A percentile compares a stretch with the other conserved stretches of the same genome.
phyloP scores from a whole-genome alignment of 2,888 invertebrate species.

The Idaea aversata region DNA sequence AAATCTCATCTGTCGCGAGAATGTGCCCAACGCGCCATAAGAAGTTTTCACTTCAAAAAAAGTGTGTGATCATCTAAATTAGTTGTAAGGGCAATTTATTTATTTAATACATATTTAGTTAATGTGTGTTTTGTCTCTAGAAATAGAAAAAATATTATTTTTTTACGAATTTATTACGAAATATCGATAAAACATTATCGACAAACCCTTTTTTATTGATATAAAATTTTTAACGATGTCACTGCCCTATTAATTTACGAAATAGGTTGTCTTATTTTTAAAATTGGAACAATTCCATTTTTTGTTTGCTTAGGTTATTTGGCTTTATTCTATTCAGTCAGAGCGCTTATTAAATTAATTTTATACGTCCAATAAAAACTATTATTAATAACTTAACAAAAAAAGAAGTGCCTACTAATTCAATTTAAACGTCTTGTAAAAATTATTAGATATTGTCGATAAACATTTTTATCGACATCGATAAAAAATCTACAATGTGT shows the following conservation, averaged over 20 bases:
- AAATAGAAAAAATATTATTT: too few relatives aligned
- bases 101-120: too few relatives aligned
- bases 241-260: neutral
- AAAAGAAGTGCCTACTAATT: too few relatives aligned
- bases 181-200: neutral
- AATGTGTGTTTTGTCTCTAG: too few relatives aligned
- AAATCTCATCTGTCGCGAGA: too few relatives aligned
- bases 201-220: neutral
- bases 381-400: neutral
- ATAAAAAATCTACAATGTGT: neutral
- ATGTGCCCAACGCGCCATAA: too few relatives aligned
- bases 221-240: neutral
- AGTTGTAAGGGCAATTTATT: too few relatives aligned
- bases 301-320: neutral
- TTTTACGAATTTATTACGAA: neutral
- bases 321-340: neutral
- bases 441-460: neutral
- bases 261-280: slow-evolving; percentile 17
- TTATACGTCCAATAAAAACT: neutral
- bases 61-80: too few relatives aligned
- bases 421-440: neutral
- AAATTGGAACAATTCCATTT: slow-evolving; percentile 32
- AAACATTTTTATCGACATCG: neutral
- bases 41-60: too few relatives aligned
- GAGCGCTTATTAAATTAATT: neutral